A percentile compares a stretch with the other conserved stretches of the same genome.
Evolutionary conservation across 2,888 invertebrate genomes (phyloP).

Genomic region (Hermaeophaga mercurialis): DNA sequence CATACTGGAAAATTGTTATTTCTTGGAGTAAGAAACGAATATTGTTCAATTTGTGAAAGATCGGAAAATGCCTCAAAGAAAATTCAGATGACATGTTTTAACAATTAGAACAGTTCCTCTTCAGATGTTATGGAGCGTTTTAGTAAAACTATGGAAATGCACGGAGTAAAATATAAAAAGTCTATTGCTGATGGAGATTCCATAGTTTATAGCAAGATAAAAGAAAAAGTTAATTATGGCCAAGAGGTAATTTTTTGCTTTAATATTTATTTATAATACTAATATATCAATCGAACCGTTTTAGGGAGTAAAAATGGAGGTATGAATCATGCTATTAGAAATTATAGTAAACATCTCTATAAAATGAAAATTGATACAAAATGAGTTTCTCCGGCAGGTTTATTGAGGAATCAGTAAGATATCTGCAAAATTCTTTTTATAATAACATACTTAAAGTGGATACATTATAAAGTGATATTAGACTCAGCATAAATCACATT

Average conservation of each 20-base stretch:
- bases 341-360: not conserved
- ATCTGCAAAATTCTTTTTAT: not conserved
- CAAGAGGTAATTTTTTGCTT: conserved; percentile 4
- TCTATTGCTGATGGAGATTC: conserved; percentile 36
- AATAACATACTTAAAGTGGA: not conserved
- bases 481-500: conserved; percentile 1
- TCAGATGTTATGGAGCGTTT: conserved; percentile 26
- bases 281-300: too few relatives aligned
- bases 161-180: conserved; percentile 28
- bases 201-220: conserved; percentile 32
- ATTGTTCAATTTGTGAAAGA: not conserved
- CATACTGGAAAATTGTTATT: not conserved
- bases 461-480: not conserved
- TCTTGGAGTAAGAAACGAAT: not conserved
- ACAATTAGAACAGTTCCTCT: conserved; percentile 33
- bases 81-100: conserved; percentile 25
- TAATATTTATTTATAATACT: too few relatives aligned
- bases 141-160: conserved; percentile 27
- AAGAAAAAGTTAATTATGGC: conserved; percentile 31
- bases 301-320: not conserved
- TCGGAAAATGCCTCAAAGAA: not conserved
- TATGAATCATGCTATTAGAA: too few relatives aligned
- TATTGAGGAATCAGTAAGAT: not conserved
- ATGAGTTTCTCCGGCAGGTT: not conserved
- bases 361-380: not conserved